Base-by-base conservation (phyloP, 1,140 invertebrate genomes). In the Pseudachorutes palmiensis region DNA sequence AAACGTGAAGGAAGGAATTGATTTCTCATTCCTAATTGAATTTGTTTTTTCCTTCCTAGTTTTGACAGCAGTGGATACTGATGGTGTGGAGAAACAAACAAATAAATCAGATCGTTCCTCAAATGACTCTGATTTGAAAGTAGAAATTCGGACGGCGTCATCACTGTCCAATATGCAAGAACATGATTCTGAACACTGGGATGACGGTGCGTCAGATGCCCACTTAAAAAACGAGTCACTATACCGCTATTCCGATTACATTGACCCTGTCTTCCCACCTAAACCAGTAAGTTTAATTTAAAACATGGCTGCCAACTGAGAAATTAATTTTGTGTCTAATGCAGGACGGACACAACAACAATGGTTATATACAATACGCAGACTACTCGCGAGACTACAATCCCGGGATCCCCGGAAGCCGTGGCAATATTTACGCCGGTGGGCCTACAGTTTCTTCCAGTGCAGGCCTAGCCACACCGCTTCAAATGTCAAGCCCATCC, bases 311-410 rank as follows among this genome's bases (percentile, higher is more conserved):
- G 19, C 36, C 19, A 45, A 45, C 19, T 45, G 19, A 45, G 9
- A 19, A 9, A 45, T 45, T 45, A 12, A 19, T 45, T n/a, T 45
- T 45, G 36, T 45, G 19, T 45, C 36, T 45, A 22, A 57, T 62
- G 16, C 22, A 90, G 88, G 84, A 87, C 75, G 87, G 88, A 65
- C 87, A 88, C 75, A 89, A 90, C 76, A 89, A 87, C 78, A 92
- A 92, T 73, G 91, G 90, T 28, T 93, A 92, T 78, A 88, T 91
- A 33, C 89, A 90, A 16, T 92, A 92, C 80, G 88, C 90, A 45
- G 90, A 93, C 76, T 93, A 92, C 76, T 82, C 83, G 31, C 79
- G 88, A 62, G 91, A 93, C 77, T 92, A 92, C 79, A 91, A 87
- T 75, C 89, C 88, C 5, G 76, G 77, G 1, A 77, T 68, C 62